Percentiles rank a stretch among this genome's conserved stretches.
Conservation (phyloP, 2,888 invertebrate species). For the Hypsopygia costalis region DNA sequence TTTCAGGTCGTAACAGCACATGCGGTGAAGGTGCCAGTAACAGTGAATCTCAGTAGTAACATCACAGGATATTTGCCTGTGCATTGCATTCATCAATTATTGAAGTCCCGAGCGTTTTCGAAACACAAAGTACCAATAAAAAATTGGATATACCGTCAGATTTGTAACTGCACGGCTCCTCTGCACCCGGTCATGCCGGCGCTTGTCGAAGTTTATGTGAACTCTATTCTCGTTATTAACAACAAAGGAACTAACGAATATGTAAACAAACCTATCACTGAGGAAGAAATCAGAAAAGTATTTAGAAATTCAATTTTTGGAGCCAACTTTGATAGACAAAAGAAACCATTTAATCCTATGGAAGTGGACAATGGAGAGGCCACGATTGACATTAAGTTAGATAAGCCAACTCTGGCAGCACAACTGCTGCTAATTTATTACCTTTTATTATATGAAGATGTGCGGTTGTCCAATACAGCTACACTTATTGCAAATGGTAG, state of each 20-base stretch:
- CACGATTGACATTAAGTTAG: slow-evolving; percentile 74
- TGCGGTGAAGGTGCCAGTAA: slow-evolving; percentile 97
- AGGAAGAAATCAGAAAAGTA: slow-evolving; percentile 92
- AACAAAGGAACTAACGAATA: slow-evolving; percentile 85
- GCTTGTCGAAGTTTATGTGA: slow-evolving; percentile 96
- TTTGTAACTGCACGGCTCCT: slow-evolving; percentile 93
- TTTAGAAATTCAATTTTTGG: slow-evolving; percentile 90
- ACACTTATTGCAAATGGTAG: slow-evolving; percentile 83
- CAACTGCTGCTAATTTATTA: slow-evolving; percentile 96
- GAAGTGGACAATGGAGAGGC: slow-evolving; percentile 79
- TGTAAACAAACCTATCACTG: slow-evolving; percentile 94
- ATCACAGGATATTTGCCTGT: slow-evolving; percentile 96
- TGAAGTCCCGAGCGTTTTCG: slow-evolving; percentile 96
- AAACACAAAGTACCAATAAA: slow-evolving; percentile 98
- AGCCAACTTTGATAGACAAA: slow-evolving; percentile 84
- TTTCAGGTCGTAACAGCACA: slow-evolving; percentile 92
- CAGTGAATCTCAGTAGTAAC: slow-evolving; percentile 91
- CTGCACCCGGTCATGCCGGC: slow-evolving; percentile 96
- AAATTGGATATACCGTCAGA: slow-evolving; percentile 97
- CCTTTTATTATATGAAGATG: slow-evolving; percentile 94
- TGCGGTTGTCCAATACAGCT: slow-evolving; percentile 87
- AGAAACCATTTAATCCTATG: slow-evolving; percentile 71
- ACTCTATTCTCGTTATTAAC: slow-evolving; percentile 89
- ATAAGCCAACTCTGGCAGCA: slow-evolving; percentile 87
- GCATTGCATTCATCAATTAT: slow-evolving; percentile 96